These are phyloP conservation scores for Holacanthus passer DNA, from an alignment of 2,113 vertebrate species.

Conservation along the genomic window DNA sequence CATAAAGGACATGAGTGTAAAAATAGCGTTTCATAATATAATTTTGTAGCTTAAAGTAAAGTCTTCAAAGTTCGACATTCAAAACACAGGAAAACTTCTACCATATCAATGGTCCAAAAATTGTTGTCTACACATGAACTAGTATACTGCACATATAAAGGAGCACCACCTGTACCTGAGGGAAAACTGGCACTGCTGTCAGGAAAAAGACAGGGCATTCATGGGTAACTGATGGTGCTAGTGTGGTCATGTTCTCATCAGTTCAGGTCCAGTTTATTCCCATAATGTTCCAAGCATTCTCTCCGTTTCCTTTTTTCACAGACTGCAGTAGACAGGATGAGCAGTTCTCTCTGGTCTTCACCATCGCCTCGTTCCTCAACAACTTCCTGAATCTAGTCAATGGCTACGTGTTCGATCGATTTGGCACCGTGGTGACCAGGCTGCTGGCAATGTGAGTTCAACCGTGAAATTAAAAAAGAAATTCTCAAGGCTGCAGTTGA, in stretches of 20 bases:
- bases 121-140: background rate
- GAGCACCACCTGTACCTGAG: too few relatives aligned
- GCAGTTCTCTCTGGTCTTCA: conserved; percentile 90
- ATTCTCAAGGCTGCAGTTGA: background rate
- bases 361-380: conserved; percentile 91
- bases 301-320: conserved; percentile 43
- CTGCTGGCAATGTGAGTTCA: conserved; percentile 84
- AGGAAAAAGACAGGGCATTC: background rate
- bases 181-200: background rate
- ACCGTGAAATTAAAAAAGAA: too few relatives aligned
- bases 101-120: background rate
- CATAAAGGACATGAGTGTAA: too few relatives aligned
- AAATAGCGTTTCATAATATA: too few relatives aligned
- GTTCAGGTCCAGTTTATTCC: background rate
- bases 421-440: conserved; percentile 87
- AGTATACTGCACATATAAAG: background rate
- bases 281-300: background rate
- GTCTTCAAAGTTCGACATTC: too few relatives aligned
- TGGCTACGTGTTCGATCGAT: conserved; percentile 89
- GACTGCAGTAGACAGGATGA: conserved; percentile 88
- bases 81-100: too few relatives aligned
- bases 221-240: background rate
- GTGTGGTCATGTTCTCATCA: background rate
- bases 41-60: too few relatives aligned
- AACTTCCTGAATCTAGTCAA: conserved; percentile 88